Conservation (phyloP, 2,113 vertebrate genomes). For the Lutjanus erythropterus region DNA sequence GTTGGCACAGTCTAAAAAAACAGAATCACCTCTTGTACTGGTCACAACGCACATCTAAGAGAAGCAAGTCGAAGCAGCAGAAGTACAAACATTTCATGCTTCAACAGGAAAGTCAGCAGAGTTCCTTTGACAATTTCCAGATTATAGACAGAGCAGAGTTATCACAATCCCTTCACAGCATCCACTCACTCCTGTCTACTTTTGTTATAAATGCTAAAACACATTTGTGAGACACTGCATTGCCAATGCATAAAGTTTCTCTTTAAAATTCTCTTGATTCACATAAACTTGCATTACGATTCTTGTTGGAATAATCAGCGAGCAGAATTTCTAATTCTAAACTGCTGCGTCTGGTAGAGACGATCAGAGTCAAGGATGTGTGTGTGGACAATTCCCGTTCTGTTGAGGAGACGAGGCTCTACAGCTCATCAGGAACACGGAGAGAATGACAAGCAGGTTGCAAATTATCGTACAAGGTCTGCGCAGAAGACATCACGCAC, state of each 20-base stretch:
- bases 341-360: conserved; percentile 3
- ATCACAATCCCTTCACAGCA: conserved; percentile 60
- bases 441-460: conserved; percentile 52
- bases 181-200: conserved; percentile 28
- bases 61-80: conserved; percentile 59
- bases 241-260: conserved; percentile 42
- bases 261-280: conserved; percentile 24
- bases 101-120: conserved; percentile 45
- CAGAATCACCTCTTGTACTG: conserved; percentile 28
- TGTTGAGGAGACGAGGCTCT: conserved; percentile 21
- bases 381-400: conserved; percentile 13
- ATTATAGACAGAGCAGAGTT: conserved; percentile 20
- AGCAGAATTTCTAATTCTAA: conserved; percentile 1
- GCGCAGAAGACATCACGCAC: not conserved
- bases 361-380: not conserved
- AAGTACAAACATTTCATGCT: conserved; percentile 67
- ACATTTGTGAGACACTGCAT: conserved; percentile 76
- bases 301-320: not conserved
- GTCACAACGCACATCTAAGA: conserved; percentile 57
- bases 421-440: conserved; percentile 19
- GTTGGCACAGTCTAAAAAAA: conserved; percentile 73
- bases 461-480: not conserved
- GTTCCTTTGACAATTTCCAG: conserved; percentile 15
- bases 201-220: conserved; percentile 80
- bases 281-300: conserved; percentile 20